A percentile compares a stretch with the other conserved stretches of the same genome.
Conservation (phyloP, 1,140 invertebrate species). For the Caenorhabditis elegans region DNA sequence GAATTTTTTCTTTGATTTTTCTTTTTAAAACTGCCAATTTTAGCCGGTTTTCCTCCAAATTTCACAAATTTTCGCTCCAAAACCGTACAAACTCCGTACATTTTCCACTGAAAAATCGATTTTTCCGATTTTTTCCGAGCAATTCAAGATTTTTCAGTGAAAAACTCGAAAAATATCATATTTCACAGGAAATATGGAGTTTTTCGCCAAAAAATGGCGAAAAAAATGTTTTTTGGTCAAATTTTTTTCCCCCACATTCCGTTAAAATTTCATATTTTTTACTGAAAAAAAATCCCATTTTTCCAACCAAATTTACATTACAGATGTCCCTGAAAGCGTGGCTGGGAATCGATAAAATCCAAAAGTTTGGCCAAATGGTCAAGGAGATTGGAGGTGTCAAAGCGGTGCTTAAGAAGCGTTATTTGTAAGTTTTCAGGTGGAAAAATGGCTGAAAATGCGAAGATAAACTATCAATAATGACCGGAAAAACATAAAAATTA, state of each 20-base stretch:
- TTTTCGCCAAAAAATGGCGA: too few relatives aligned
- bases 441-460: too few relatives aligned
- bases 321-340: conserved; percentile 68
- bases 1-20: not conserved
- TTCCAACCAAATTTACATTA: too few relatives aligned
- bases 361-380: conserved; percentile 74
- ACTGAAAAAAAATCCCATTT: not conserved
- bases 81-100: not conserved
- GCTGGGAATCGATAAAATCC: conserved; percentile 77
- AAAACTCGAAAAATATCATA: conserved; percentile 67
- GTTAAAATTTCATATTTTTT: not conserved
- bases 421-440: conserved; percentile 66
- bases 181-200: not conserved
- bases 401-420: conserved; percentile 75
- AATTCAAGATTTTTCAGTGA: conserved; percentile 31
- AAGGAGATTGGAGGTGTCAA: conserved; percentile 78
- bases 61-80: not conserved
- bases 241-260: not conserved
- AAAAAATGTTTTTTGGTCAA: not conserved
- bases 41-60: not conserved
- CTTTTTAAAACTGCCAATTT: not conserved
- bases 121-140: not conserved
- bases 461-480: too few relatives aligned
- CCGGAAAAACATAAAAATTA: too few relatives aligned
- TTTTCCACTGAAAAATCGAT: not conserved